Conservation (phyloP, 2,888 invertebrate species). For the Pinctada fucata region DNA sequence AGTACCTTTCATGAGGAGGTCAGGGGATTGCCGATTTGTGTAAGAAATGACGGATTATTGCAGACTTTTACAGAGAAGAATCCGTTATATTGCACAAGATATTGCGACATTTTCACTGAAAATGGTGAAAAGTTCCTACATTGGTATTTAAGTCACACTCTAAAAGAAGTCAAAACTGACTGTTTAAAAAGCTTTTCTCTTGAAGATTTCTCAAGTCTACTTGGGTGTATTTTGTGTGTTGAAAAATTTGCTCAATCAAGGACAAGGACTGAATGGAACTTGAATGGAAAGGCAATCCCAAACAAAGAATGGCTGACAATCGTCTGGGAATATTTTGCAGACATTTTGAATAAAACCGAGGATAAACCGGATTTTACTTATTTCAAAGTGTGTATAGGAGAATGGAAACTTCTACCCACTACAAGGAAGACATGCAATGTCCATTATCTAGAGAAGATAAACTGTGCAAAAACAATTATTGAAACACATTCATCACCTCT, state of each 20-base stretch:
- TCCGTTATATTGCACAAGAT: neutral
- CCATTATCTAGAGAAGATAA: no score
- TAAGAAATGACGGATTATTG: neutral
- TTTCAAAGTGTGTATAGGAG: no score
- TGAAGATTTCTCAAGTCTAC: neutral
- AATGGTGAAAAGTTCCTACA: neutral
- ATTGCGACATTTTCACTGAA: neutral
- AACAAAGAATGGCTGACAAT: neutral
- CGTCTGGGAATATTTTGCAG: neutral
- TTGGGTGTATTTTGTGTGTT: neutral
- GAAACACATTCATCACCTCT: no score
- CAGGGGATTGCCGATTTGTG: neutral
- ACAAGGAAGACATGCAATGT: no score
- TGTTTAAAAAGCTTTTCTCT: constrained; percentile 2
- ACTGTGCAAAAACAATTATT: no score
- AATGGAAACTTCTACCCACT: no score
- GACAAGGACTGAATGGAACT: neutral
- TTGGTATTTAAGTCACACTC: no score
- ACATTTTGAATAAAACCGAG: neutral
- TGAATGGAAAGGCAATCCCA: neutral
- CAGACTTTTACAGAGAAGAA: neutral
- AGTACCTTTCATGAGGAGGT: neutral
- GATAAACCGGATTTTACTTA: no score
- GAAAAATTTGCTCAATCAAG: neutral
- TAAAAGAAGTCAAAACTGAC: neutral